Evolutionary conservation across 2,113 vertebrate genomes (phyloP), one percentile per base, ranked within the genome.

Genomic region (Candoia aspera): DNA sequence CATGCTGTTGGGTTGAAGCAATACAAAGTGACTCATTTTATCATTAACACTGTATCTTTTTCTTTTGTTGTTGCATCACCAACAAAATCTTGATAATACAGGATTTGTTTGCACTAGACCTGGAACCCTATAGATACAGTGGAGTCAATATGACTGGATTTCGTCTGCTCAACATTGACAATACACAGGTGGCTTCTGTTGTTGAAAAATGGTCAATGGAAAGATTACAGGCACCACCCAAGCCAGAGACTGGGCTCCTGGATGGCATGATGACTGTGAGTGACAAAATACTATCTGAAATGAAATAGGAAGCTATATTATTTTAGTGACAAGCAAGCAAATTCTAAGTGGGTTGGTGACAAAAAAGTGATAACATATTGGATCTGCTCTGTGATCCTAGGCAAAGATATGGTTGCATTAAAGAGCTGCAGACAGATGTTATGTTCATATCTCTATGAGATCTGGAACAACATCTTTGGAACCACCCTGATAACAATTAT

Each of bases 141-240:
- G 99, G 99, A 3, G 99, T 99, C 85, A 99, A 99, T 94, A 99
- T 99, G 99, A 99, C 99, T 0, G 99, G 99, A 0, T 99, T 99
- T 92, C 98, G 99, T 29, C 97, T 99, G 86, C 98, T 99, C 29
- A 99, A 99, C 92, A 96, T 99, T 0, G 99, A 99, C 91, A 98
- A 97, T 92, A 98, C 98, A 0, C 97, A 97, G 0, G 99, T 99
- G 93, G 97, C 99, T 0, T 97, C 98, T 0, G 98, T 99, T 95
- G 97, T 99, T 93, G 99, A 99, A 94, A 98, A 98, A 95, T 99
- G 99, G 99, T 98, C 99, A 26, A 98, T 98, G 99, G 99, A 99
- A 93, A 97, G 99, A 23, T 93, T 99, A 90, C 99, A 99, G 97
- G 98, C 98, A 0, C 98, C 99, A 0, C 98, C 98, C 3, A 98